Percentiles rank a stretch among this genome's conserved stretches.
These are phyloP conservation scores for Hoplostethus mediterraneus DNA, from an alignment of 2,797 vertebrate species.

Conservation along the genomic window DNA sequence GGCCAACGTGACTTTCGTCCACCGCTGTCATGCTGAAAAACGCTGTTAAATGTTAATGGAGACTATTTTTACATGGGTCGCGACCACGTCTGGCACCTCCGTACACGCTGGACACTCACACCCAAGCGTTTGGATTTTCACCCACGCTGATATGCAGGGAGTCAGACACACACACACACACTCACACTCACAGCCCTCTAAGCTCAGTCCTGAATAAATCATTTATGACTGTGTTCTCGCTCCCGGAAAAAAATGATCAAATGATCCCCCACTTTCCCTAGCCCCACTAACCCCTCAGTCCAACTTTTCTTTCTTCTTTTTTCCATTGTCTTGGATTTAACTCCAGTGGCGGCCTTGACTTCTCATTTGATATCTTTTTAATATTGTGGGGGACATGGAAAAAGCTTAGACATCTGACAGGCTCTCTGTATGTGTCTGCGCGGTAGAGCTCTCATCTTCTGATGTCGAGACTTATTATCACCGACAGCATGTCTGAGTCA, in stretches of 20 bases:
- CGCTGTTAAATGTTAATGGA: conserved; percentile 79
- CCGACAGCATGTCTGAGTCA: conserved; percentile 34
- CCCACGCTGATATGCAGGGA: background rate
- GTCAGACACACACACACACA: background rate
- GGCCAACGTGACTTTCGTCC: conserved; percentile 68
- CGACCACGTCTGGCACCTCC: conserved; percentile 53
- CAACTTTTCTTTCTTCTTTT: conserved; percentile 23
- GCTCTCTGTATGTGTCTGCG: conserved; percentile 39
- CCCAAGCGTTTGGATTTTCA: conserved; percentile 14
- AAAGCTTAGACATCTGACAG: conserved; percentile 50
- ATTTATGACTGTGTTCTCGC: background rate
- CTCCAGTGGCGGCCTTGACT: conserved; percentile 20
- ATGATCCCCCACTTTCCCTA: conserved; percentile 1
- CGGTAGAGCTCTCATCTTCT: conserved; percentile 36
- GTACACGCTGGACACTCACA: conserved; percentile 29
- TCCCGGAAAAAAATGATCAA: conserved; percentile 13
- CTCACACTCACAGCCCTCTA: background rate
- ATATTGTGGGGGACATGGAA: conserved; percentile 18
- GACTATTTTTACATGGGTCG: conserved; percentile 77
- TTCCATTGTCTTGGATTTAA: conserved; percentile 43
- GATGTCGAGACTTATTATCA: conserved; percentile 45
- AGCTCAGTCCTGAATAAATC: conserved; percentile 8
- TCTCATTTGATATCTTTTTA: conserved; percentile 50
- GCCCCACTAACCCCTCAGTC: conserved; percentile 9
- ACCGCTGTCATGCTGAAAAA: conserved; percentile 76